Percentiles rank a stretch among this genome's conserved stretches.
These are phyloP conservation scores for Creontiades dilutus DNA, from an alignment of 2,888 invertebrate genomes.

Conservation along the genomic window DNA sequence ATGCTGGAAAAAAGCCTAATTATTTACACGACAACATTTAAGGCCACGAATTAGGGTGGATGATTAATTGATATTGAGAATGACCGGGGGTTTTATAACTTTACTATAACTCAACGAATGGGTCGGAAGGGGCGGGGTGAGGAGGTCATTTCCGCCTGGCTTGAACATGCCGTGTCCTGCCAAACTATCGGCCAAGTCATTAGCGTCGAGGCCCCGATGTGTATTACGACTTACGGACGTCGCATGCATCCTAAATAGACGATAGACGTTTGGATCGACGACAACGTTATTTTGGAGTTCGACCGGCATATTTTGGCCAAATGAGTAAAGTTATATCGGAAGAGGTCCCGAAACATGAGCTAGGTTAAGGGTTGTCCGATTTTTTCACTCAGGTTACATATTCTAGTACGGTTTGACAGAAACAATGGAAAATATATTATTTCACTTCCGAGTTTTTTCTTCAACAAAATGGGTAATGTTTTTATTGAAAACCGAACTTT, in stretches of 20 bases:
- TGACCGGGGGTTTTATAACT: constrained; percentile 56
- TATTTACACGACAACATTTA: constrained; percentile 69
- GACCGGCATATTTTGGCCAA: no score
- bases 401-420: no score
- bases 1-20: constrained; percentile 52
- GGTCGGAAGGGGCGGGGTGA: neutral
- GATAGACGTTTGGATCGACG: constrained; percentile 8
- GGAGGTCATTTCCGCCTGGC: constrained; percentile 24
- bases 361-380: no score
- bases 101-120: neutral
- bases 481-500: no score
- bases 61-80: constrained; percentile 67
- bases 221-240: neutral
- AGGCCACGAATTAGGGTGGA: constrained; percentile 52
- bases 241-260: neutral
- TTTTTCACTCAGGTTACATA: no score
- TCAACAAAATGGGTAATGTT: no score
- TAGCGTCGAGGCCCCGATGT: constrained; percentile 25
- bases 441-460: no score
- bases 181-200: constrained; percentile 56
- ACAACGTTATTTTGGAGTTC: neutral
- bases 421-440: no score
- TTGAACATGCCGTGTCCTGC: constrained; percentile 28
- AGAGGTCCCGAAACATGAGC: no score
- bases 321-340: no score